A percentile compares a stretch with the other conserved stretches of the same genome.
Conservation (phyloP, 2,888 invertebrate genomes). For the Ceriagrion tenellum region DNA sequence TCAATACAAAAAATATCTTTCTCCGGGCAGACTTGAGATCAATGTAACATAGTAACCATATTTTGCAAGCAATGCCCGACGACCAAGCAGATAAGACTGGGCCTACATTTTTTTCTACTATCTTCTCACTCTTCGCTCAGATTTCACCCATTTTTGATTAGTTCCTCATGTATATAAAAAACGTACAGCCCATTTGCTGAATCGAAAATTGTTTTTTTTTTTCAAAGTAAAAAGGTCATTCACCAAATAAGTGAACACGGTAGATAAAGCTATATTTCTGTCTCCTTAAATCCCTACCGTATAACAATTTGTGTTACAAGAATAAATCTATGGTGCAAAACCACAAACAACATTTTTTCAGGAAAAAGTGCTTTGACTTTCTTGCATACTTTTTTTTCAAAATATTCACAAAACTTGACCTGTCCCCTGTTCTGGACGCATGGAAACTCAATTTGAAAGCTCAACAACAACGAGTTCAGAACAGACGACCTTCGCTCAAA, state of each 20-base stretch:
- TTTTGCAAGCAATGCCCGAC: conserved; percentile 58
- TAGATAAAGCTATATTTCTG: conserved; percentile 68
- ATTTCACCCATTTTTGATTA: conserved; percentile 67
- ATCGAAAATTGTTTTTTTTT: conserved; percentile 63
- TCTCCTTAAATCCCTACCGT: conserved; percentile 68
- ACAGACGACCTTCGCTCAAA: conserved; percentile 68
- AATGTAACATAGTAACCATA: conserved; percentile 68
- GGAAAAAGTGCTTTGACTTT: conserved; percentile 64
- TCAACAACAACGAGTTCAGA: conserved; percentile 68
- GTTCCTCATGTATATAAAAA: conserved; percentile 68
- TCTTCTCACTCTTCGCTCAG: conserved; percentile 36
- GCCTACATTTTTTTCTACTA: conserved; percentile 53
- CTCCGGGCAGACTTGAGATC: conserved; percentile 68
- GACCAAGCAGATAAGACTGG: conserved; percentile 48
- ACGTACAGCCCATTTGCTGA: conserved; percentile 52
- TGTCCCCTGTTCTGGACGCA: conserved; percentile 68
- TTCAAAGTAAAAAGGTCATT: conserved; percentile 67
- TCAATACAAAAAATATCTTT: conserved; percentile 68
- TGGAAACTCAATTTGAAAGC: conserved; percentile 68
- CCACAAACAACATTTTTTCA: conserved; percentile 69
- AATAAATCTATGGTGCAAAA: conserved; percentile 70
- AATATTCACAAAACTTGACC: conserved; percentile 68
- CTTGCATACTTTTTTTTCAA: conserved; percentile 68
- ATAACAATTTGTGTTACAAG: conserved; percentile 69
- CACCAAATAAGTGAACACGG: conserved; percentile 68